Evolutionary conservation across 2,113 vertebrate species (phyloP).

Genomic region (Rostratula benghalensis): DNA sequence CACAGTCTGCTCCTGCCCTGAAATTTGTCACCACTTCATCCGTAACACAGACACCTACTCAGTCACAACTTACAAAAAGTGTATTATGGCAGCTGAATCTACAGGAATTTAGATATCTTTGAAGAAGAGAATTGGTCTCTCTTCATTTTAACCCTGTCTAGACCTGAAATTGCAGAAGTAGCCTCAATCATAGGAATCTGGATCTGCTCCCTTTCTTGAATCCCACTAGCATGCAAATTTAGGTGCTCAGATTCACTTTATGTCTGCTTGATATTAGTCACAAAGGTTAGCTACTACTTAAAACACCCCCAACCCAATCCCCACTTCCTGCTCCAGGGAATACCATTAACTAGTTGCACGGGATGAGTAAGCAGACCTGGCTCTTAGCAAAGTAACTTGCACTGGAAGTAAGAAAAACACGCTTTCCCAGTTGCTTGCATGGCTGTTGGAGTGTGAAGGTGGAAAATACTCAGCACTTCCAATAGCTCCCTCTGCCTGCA

Average conservation of each 20-base stretch:
- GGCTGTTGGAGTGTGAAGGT: neutral
- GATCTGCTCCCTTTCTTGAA: neutral
- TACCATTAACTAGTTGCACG: neutral
- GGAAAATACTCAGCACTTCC: neutral
- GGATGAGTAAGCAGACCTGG: neutral
- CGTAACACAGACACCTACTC: neutral
- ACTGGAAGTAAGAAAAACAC: neutral
- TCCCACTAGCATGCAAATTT: neutral
- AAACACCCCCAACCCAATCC: neutral
- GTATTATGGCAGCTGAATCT: neutral
- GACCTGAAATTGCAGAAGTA: neutral
- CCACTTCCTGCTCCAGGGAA: neutral
- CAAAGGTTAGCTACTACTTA: neutral
- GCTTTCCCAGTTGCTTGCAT: neutral
- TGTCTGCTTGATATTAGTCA: neutral
- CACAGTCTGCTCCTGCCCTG: neutral
- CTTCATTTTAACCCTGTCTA: neutral
- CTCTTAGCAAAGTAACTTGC: neutral
- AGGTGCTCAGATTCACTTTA: neutral
- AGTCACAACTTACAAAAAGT: neutral
- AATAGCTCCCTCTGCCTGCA: neutral
- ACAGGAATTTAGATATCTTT: neutral
- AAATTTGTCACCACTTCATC: neutral
- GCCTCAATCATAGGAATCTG: neutral
- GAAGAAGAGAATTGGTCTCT: neutral